Conservation (phyloP, 92 coral and sea anemone species). For the Scolanthus callimorphus region DNA sequence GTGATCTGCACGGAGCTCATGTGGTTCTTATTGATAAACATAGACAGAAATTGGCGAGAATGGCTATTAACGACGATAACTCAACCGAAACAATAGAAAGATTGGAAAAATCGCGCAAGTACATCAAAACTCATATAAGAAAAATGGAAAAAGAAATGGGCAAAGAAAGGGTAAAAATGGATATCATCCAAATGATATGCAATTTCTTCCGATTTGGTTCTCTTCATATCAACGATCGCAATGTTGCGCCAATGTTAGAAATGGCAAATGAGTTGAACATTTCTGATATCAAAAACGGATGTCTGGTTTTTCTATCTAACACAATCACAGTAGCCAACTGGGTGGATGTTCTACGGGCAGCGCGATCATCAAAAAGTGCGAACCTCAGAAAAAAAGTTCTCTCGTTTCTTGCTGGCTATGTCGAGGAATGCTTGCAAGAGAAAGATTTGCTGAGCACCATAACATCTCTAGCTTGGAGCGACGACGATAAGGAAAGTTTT, state of each 20-base stretch:
- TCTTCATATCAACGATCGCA: constrained; percentile 12
- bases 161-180: background rate
- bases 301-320: constrained; percentile 13
- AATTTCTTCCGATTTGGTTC: constrained; percentile 7
- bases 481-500: constrained; percentile 4
- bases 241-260: constrained; percentile 8
- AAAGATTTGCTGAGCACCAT: constrained; percentile 6
- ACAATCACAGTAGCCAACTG: constrained; percentile 19
- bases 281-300: constrained; percentile 8
- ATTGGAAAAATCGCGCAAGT: background rate
- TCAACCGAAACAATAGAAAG: no score
- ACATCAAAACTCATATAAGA: background rate
- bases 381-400: background rate
- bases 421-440: constrained; percentile 3
- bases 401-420: background rate
- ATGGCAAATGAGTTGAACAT: constrained; percentile 6
- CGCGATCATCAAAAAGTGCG: background rate
- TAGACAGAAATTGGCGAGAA: no score
- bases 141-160: background rate
- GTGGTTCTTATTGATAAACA: background rate
- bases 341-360: constrained; percentile 4
- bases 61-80: no score
- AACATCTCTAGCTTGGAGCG: constrained; percentile 1
- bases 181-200: background rate
- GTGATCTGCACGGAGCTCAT: background rate